Evolutionary conservation across 2,113 vertebrate species (phyloP), one percentile per base, ranked within the genome.

Genomic region (Sitta europaea): DNA sequence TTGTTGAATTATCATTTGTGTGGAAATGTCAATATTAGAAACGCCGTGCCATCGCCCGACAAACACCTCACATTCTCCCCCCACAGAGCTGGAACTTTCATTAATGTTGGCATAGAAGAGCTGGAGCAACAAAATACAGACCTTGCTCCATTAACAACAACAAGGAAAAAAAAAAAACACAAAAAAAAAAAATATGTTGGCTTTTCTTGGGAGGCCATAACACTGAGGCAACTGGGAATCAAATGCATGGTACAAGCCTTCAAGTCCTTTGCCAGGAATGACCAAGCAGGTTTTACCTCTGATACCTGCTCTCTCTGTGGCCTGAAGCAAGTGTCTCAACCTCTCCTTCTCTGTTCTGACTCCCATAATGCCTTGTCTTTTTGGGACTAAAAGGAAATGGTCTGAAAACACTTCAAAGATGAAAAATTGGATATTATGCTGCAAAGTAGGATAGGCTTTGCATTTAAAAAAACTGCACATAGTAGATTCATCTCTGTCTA

Each of bases 1-100:
- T 18, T 63, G 85, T 78, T 92, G 91, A 87, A 86, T 95, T 96
- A 86, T 65, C 87, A 14, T 95, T 95, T 80, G 71, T 20, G 51
- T 48, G 36, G 77, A 89, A 86, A 88, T 48, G 50, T 45, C 45
- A 36, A 31, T 65, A 71, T 38, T 35, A 53, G 33, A 71, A 95
- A 85, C 1, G 1, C 31, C 28, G 43, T 22, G n/a, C 55, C 16
- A 5, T 40, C 1, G 0, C 47, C 67, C 86, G 71, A 73, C 48
- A 86, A 76, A 86, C 25, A 40, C 76, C 29, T 65, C 5, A 0
- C 6, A 27, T 53, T 87, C 66, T 67, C 53, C 22, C 6, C 3
- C 11, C 22, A 0, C 31, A 45, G 54, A 20, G 2, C 53, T 54
- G 42, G 66, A 55, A 58, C 57, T 48, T 83, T 53, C 71, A 36